Conservation (phyloP, 1,140 invertebrate genomes). For the Aphelinus certus region DNA sequence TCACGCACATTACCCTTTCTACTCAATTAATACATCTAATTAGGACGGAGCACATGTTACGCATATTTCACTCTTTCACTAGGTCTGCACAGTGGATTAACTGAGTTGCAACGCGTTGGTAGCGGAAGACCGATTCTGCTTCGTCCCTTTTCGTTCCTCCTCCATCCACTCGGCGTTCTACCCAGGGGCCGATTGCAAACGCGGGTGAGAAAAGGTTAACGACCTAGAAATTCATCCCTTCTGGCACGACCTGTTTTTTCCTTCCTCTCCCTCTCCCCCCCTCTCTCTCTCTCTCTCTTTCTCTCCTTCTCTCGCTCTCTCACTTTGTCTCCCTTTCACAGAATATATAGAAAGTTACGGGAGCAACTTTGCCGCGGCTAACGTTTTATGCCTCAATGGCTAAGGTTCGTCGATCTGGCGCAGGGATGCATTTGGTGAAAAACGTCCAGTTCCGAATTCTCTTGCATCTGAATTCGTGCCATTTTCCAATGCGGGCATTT, state of each 20-base stretch:
- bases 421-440: slow-evolving; percentile 14
- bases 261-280: neutral
- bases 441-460: neutral
- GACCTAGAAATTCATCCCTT: slow-evolving; percentile 26
- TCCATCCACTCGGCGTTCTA: no score
- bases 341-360: neutral
- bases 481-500: neutral
- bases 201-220: slow-evolving; percentile 18
- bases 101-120: no score
- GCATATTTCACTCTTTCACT: no score
- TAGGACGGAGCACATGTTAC: no score
- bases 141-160: no score
- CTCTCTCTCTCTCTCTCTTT: slow-evolving; percentile 6
- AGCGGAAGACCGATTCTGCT: no score
- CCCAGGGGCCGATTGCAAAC: slow-evolving; percentile 11
- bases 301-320: neutral
- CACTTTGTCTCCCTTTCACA: neutral
- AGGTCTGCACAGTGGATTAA: no score
- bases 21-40: no score
- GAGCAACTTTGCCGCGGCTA: slow-evolving; percentile 5
- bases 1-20: no score
- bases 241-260: slow-evolving; percentile 13
- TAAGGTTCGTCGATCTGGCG: slow-evolving; percentile 22
- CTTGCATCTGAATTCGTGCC: slow-evolving; percentile 13
- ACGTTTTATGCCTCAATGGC: slow-evolving; percentile 16